Evolutionary conservation across 2,113 vertebrate genomes (phyloP), one percentile per base, ranked within the genome.

Genomic region (Pomatostomus ruficeps): DNA sequence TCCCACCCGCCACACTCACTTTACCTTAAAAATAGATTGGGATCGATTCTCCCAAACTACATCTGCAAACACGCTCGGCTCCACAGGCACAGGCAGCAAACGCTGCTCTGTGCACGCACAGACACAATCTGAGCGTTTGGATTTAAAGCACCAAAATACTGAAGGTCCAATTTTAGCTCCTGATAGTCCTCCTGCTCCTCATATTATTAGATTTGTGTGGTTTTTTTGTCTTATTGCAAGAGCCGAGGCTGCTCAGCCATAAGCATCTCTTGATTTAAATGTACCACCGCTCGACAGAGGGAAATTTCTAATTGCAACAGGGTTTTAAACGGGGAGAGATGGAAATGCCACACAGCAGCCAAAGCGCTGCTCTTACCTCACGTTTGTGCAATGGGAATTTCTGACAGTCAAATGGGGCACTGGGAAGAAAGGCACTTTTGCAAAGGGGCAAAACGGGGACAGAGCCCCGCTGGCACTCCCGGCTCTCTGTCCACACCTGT

Each of bases 1-100:
- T 92, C 93, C 96, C 74, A 96, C 96, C 92, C 92, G 49, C 95
- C 92, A 66, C 93, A 74, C 96, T 91, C 95, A 92, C 87, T 91
- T 73, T 4, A 61, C 93, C 95, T 93, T 88, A 95, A 94, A 96
- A 97, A 97, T 95, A 95, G 94, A 93, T 59, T 1, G 84, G 92
- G 89, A 96, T 88, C 78, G 51, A 88, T 93, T 82, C 80, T 96
- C 68, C 81, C 38, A 12, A 92, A 96, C 82, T 89, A 86, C 80
- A 93, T 67, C 95, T 95, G 95, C 94, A 80, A 82, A 89, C 93
- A 75, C 52, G 3, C 77, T 62, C 74, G 9, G 83, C 87, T 76
- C 85, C 8, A 6, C 82, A 42, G 83, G 91, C 90, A 72, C 85
- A 38, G 22, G 42, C 67, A 57, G 58, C 6, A 14, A 76, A n/a